phyloP scores from a whole-genome alignment of 2,113 vertebrate species.

The Zosterops borbonicus region DNA sequence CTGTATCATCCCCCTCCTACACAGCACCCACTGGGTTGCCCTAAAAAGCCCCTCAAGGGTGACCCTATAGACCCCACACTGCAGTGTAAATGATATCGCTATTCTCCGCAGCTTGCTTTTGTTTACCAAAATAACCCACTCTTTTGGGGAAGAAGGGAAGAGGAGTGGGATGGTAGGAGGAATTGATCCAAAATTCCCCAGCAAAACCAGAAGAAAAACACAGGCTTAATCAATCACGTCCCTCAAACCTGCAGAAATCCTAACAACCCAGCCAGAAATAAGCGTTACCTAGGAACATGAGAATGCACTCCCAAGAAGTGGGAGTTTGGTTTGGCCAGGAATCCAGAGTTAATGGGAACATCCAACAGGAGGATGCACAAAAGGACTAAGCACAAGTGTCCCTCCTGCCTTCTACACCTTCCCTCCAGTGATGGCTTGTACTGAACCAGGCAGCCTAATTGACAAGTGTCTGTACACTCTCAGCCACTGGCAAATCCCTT shows the following conservation, averaged over 20 bases:
- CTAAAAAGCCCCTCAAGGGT: background rate
- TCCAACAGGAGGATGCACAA: background rate
- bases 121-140: background rate
- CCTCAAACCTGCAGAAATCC: background rate
- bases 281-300: conserved; percentile 6
- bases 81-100: background rate
- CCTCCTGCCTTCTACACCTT: background rate
- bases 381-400: background rate
- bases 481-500: background rate
- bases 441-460: background rate
- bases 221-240: background rate
- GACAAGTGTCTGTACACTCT: background rate
- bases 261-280: background rate
- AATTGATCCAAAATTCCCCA: background rate
- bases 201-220: background rate
- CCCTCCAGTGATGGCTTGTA: background rate
- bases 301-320: background rate
- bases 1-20: background rate
- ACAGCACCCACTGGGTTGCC: background rate
- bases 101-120: background rate
- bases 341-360: background rate
- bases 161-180: background rate
- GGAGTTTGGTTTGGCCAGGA: background rate
- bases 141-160: background rate
- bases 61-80: background rate